Percentiles rank a stretch among this genome's conserved stretches.
phyloP scores from a whole-genome alignment of 2,113 vertebrate species.

The Cacatua alba region DNA sequence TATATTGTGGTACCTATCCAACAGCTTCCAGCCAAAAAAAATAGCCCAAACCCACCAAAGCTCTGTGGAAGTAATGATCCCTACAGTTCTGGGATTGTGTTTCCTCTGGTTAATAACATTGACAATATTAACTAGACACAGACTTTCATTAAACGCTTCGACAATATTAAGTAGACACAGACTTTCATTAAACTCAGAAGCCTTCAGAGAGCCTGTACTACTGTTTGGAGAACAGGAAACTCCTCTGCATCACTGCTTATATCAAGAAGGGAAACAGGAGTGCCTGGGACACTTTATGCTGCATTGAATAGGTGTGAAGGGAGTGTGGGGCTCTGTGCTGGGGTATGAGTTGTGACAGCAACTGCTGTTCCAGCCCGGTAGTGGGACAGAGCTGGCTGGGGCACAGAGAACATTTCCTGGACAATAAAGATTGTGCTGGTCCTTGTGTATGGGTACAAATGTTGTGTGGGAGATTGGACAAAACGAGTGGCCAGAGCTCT shows the following conservation, averaged over 20 bases:
- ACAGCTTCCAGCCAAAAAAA: not conserved
- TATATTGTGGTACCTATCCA: not conserved
- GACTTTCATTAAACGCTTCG: conserved; percentile 25
- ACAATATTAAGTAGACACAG: not conserved
- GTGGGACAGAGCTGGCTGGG: not conserved
- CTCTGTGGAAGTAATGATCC: conserved; percentile 19
- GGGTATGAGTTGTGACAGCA: not conserved
- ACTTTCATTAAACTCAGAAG: conserved; percentile 33
- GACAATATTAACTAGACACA: conserved; percentile 28
- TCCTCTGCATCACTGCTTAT: not conserved
- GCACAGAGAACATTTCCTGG: not conserved
- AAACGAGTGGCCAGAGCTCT: not conserved
- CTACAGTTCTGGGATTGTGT: not conserved
- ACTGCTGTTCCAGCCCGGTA: not conserved
- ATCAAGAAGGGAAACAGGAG: not conserved
- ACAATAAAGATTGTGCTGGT: not conserved
- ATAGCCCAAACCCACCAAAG: not conserved
- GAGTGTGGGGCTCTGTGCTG: not conserved
- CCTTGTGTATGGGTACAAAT: not conserved
- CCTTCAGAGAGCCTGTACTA: conserved; percentile 22
- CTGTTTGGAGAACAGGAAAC: not conserved
- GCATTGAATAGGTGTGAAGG: not conserved
- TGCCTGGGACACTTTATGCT: not conserved
- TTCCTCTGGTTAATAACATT: conserved; percentile 33
- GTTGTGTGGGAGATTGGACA: not conserved